phyloP scores from a whole-genome alignment of 2,888 invertebrate genomes.

The Caenorhabditis plicata region DNA sequence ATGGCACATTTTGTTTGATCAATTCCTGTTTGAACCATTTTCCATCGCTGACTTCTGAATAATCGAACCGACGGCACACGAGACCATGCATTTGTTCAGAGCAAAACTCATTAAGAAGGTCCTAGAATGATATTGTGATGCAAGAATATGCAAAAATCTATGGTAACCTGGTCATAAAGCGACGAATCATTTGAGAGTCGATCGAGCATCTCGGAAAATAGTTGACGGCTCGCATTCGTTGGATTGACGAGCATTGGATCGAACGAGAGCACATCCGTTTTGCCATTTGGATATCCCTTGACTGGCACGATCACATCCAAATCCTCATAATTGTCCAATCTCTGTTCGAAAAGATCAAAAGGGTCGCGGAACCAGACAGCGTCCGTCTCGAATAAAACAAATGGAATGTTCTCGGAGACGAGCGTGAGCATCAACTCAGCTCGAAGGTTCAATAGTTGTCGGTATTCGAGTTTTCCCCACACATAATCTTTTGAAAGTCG shows the following conservation, averaged over 20 bases:
- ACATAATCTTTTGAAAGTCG: slow-evolving; percentile 33
- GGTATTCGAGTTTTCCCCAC: slow-evolving; percentile 56
- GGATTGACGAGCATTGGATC: slow-evolving; percentile 57
- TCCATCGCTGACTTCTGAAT: slow-evolving; percentile 58
- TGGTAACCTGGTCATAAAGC: slow-evolving; percentile 46
- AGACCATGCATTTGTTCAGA: slow-evolving; percentile 45
- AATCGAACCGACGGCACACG: slow-evolving; percentile 56
- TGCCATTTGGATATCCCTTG: slow-evolving; percentile 28
- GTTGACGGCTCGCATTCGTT: slow-evolving; percentile 39
- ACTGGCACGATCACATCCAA: slow-evolving; percentile 58
- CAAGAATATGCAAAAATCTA: neutral
- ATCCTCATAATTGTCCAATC: slow-evolving; percentile 36
- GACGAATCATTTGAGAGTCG: slow-evolving; percentile 33
- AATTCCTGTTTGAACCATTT: slow-evolving; percentile 46
- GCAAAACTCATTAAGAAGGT: slow-evolving; percentile 51
- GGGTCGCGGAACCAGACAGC: slow-evolving; percentile 61
- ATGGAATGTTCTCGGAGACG: slow-evolving; percentile 36
- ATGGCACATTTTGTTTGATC: slow-evolving; percentile 30
- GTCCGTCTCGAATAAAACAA: slow-evolving; percentile 60
- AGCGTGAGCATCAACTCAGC: slow-evolving; percentile 24
- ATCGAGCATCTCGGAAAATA: slow-evolving; percentile 46
- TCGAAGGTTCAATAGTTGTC: slow-evolving; percentile 50
- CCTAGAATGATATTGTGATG: neutral
- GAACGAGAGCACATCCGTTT: slow-evolving; percentile 47
- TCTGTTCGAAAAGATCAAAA: slow-evolving; percentile 29